Base-by-base conservation (phyloP, 2,113 vertebrate genomes). In the Colistium nudipinnis region DNA sequence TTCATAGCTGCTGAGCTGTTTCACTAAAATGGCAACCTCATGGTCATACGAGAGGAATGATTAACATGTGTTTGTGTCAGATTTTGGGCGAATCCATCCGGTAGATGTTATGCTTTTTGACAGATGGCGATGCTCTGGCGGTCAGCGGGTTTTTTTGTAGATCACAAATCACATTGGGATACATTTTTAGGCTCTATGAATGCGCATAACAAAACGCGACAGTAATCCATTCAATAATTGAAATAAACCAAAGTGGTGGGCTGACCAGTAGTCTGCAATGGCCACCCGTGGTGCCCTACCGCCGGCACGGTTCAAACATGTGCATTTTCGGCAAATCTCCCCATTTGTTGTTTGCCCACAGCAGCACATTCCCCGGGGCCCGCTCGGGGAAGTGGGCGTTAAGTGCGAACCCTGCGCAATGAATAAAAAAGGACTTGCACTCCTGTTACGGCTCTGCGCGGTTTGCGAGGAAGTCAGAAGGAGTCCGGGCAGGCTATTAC, bases 401-500 rank as follows among this genome's bases (percentile, higher is more conserved):
- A 35, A 77, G 62, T 49, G 62, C 59, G 13, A 72, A 51, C 66
- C 56, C 17, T 25, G 49, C 8, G n/a, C 16, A 53, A 36, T 43
- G 54, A 68, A 64, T 55, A 2, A 61, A 61, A n/a, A 78, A 59
- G 13, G 28, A 49, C 54, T 76, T 54, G 36, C 36, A 3, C 31
- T 44, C 11, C 27, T 5, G 20, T 22, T 54, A 71, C 7, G 0
- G 4, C 45, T 48, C 84, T 49, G 51, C 17, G 61, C 4, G 36
- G 48, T 81, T 56, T 48, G 51, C 48, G 53, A 35, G 41, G 17
- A 30, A 48, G 59, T 76, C 65, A 47, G 47, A 54, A 35, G 62
- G 51, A 72, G 22, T 70, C 74, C 65, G 83, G 78, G 78, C 64
- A 80, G 54, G 62, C 51, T 7, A 63, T 80, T 75, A 63, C 73